Evolutionary conservation across 2,888 invertebrate genomes (phyloP), one percentile per base, ranked within the genome.

Genomic region (Mythimna loreyi): DNA sequence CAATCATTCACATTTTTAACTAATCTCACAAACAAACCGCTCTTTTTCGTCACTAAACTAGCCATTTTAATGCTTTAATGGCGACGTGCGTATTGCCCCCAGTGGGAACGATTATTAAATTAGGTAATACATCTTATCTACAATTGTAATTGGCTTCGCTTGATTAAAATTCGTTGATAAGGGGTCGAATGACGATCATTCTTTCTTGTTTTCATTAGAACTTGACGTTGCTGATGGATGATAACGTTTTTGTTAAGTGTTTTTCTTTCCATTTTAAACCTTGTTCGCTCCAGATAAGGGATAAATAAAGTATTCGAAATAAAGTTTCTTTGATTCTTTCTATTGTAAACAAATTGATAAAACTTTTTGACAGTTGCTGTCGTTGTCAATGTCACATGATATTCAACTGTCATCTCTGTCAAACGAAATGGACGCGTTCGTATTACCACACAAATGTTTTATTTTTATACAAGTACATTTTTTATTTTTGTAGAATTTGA

Each of bases 121-220:
- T 90, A 90, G 89, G 90, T 90, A 91, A 91, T 88, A 84, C 87
- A 88, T 90, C 90, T 94, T 95, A 95, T 95, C 94, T 94, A 84
- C 91, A 94, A 94, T 93, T 92, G 78, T 92, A 94, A 94, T 94
- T 91, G 92, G 86, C 81, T 86, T 82, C 78, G 84, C 83, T 88
- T 91, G 92, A 92, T 92, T 91, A 86, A 79, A 81, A 86, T 78
- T 82, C 82, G 78, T 76, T 86, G 89, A 87, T 90, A 90, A 86
- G 79, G 59, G 63, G 58, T 69, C 36, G 65, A 72, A 78, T 87
- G 86, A 87, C 84, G 86, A 84, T 85, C 64, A 52, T 73, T 63
- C 58, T 65, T 61, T 78, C 63, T 76, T 74, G 71, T 63, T 74
- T 79, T 80, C 75, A 76, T 72, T 81, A 56, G 3, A 49, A 36